A percentile compares a stretch with the other conserved stretches of the same genome.
Evolutionary conservation across 1,140 invertebrate genomes (phyloP).

Genomic region (Streblospio benedicti): DNA sequence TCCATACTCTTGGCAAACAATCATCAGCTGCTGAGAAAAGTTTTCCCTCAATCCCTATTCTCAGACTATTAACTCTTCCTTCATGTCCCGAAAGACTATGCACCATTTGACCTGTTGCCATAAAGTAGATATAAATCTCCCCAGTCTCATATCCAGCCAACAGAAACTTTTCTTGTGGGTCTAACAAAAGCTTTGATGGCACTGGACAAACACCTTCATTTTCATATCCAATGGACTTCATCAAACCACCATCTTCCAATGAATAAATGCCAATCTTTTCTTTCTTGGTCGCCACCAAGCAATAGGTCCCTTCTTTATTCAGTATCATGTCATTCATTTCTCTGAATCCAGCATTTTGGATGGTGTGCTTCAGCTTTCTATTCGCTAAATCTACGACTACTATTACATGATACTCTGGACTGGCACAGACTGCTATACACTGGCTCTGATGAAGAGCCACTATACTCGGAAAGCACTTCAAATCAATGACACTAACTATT

Average conservation of each 20-base stretch:
- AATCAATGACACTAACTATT: not conserved
- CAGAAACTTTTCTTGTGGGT: not conserved
- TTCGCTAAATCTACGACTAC: not conserved
- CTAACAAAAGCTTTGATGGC: not conserved
- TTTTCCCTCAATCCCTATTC: not conserved
- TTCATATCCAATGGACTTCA: not conserved
- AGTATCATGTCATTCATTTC: not conserved
- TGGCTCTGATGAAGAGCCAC: not conserved
- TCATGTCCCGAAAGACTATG: conserved; percentile 1
- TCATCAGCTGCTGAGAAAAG: conserved; percentile 7
- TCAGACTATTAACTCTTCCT: conserved; percentile 3
- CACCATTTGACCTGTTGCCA: not conserved
- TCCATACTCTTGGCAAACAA: conserved; percentile 1
- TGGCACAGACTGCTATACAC: not conserved
- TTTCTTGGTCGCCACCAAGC: not conserved
- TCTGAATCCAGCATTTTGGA: not conserved
- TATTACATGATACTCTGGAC: not conserved
- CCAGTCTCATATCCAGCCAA: conserved; percentile 11
- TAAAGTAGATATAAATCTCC: not conserved
- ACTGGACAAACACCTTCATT: not conserved
- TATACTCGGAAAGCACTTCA: not conserved
- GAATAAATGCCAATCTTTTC: not conserved
- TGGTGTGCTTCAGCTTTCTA: not conserved
- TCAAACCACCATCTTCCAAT: not conserved
- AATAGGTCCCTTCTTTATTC: not conserved